Percentiles rank a stretch among this genome's conserved stretches.
These are phyloP conservation scores for Drosophila insularis DNA, from an alignment of 1,140 invertebrate species.

Conservation along the genomic window DNA sequence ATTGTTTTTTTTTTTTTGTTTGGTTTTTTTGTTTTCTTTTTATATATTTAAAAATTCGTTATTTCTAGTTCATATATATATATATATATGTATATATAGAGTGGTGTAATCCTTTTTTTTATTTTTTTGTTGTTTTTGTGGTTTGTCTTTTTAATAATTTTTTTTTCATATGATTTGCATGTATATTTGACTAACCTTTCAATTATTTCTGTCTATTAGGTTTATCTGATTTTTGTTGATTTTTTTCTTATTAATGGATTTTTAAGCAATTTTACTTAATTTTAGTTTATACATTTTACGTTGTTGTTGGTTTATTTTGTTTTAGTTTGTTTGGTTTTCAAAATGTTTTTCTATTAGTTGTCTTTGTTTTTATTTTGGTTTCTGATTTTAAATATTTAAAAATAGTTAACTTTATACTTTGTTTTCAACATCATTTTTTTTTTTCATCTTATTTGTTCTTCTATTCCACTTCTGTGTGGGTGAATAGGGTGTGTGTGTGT, in stretches of 20 bases:
- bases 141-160: background rate
- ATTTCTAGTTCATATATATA: conserved; percentile 8
- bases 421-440: conserved; percentile 57
- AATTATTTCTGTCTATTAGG: conserved; percentile 10
- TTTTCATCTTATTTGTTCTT: conserved; percentile 4
- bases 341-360: conserved; percentile 43
- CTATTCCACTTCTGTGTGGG: conserved; percentile 18
- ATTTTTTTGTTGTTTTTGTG: background rate
- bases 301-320: conserved; percentile 17
- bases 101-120: conserved; percentile 16
- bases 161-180: conserved; percentile 9
- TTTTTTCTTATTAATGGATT: conserved; percentile 1
- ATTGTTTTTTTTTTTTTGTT: conserved; percentile 4
- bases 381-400: conserved; percentile 59
- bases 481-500: conserved; percentile 22
- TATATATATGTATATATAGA: conserved; percentile 2
- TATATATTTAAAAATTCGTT: conserved; percentile 17
- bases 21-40: background rate
- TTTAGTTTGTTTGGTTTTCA: conserved; percentile 16
- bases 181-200: conserved; percentile 54
- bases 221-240: conserved; percentile 19
- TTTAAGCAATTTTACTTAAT: conserved; percentile 16
- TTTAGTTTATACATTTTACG: conserved; percentile 37
- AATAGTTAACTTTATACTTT: conserved; percentile 80
- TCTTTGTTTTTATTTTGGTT: conserved; percentile 32